Conservation (phyloP, 1,140 invertebrate species). For the Drosophila tani region DNA sequence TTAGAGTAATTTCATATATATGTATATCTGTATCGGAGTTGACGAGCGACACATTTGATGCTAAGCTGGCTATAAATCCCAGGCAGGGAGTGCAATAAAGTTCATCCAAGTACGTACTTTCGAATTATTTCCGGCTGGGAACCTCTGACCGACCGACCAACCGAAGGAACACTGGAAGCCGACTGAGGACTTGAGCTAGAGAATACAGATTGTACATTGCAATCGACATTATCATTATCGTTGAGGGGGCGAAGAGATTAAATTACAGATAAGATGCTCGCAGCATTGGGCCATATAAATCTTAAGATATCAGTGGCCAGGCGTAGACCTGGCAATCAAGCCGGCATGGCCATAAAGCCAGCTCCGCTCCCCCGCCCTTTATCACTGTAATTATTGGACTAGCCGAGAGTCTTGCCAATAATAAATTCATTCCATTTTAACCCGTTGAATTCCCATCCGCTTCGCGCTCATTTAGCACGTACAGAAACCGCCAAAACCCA, state of each 20-base stretch:
- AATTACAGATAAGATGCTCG: constrained; percentile 63
- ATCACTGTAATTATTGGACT: constrained; percentile 22
- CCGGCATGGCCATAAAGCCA: constrained; percentile 1
- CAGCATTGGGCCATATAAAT: constrained; percentile 69
- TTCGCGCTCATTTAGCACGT: constrained; percentile 70
- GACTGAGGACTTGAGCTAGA: constrained; percentile 53
- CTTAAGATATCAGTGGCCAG: constrained; percentile 68
- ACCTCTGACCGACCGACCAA: constrained; percentile 29
- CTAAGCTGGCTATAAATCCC: constrained; percentile 16
- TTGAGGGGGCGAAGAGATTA: constrained; percentile 65
- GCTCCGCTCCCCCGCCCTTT: not conserved
- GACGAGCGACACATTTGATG: constrained; percentile 1
- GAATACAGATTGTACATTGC: constrained; percentile 22
- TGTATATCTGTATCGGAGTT: not conserved
- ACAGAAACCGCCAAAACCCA: constrained; percentile 62
- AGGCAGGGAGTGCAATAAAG: constrained; percentile 13
- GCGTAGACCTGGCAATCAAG: constrained; percentile 36
- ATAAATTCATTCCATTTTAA: constrained; percentile 22
- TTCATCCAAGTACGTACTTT: constrained; percentile 42
- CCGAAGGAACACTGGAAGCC: constrained; percentile 28
- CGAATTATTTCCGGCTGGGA: constrained; percentile 35
- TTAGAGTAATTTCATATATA: constrained; percentile 16
- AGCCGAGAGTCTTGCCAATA: constrained; percentile 8
- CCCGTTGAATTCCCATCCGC: constrained; percentile 44
- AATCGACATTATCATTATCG: constrained; percentile 68